These are phyloP conservation scores for Rhingia rostrata DNA, from an alignment of 2,888 invertebrate species.

Conservation along the genomic window DNA sequence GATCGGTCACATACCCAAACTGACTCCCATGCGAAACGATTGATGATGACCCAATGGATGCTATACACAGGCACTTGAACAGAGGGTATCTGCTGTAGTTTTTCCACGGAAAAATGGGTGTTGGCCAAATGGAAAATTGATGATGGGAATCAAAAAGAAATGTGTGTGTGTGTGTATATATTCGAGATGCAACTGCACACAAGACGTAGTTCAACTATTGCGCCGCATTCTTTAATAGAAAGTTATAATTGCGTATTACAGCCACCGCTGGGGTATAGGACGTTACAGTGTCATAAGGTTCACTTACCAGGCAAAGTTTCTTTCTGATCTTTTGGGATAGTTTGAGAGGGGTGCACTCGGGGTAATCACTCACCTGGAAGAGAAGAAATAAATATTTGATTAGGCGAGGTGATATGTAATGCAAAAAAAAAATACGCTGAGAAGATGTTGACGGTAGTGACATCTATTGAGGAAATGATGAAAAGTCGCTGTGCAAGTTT, in stretches of 20 bases:
- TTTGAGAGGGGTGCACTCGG: neutral
- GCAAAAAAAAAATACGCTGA: no score
- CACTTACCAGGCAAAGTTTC: conserved; percentile 42
- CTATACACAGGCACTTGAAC: conserved; percentile 12
- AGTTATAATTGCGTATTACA: conserved; percentile 58
- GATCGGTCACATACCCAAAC: conserved; percentile 3
- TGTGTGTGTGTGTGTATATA: conserved; percentile 34
- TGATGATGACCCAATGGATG: conserved; percentile 55
- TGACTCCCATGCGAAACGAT: conserved; percentile 41
- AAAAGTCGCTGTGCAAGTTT: no score
- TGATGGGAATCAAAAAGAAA: conserved; percentile 63
- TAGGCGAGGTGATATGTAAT: neutral
- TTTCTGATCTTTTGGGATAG: conserved; percentile 12
- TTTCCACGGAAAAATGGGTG: conserved; percentile 58
- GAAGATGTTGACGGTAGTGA: no score
- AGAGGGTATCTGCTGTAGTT: neutral
- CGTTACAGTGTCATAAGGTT: conserved; percentile 48
- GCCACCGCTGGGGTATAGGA: conserved; percentile 10
- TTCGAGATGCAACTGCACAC: conserved; percentile 4
- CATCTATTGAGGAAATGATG: no score
- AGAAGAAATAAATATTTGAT: conserved; percentile 6
- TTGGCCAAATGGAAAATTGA: conserved; percentile 70
- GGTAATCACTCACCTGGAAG: conserved; percentile 36
- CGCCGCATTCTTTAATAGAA: conserved; percentile 66
- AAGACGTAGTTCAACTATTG: neutral